Evolutionary conservation across 2,113 vertebrate genomes (phyloP).

Genomic region (Toxotes chatareus): DNA sequence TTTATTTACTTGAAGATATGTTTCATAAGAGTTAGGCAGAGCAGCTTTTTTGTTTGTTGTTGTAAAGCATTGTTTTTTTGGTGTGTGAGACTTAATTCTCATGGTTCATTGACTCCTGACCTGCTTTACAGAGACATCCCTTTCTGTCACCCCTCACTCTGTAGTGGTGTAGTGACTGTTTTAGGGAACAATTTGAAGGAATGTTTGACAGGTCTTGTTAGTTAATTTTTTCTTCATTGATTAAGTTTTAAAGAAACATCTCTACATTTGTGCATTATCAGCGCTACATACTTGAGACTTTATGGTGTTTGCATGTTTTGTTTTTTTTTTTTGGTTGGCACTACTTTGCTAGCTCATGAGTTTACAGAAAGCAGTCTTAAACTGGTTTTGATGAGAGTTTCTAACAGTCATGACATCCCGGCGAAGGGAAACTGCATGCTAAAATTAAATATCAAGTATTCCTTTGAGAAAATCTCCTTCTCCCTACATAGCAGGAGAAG

Average conservation of each 20-base stretch:
- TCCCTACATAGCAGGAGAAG: constrained; percentile 1
- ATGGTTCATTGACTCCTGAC: not conserved
- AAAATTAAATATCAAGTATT: constrained; percentile 58
- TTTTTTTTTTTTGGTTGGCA: constrained; percentile 12
- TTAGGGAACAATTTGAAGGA: constrained; percentile 13
- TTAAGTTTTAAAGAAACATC: not conserved
- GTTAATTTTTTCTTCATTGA: not conserved
- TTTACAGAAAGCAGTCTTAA: constrained; percentile 7
- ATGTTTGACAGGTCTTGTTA: constrained; percentile 18
- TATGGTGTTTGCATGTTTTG: constrained; percentile 12
- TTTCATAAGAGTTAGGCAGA: not conserved
- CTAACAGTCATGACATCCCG: constrained; percentile 8
- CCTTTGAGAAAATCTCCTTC: constrained; percentile 37
- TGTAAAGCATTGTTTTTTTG: not conserved
- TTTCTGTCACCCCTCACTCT: not conserved
- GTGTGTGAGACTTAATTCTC: not conserved
- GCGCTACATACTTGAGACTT: constrained; percentile 22
- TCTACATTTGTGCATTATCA: constrained; percentile 30
- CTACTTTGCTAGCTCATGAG: constrained; percentile 19
- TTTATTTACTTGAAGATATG: constrained; percentile 1
- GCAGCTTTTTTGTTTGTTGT: constrained; percentile 1
- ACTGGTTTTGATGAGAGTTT: constrained; percentile 20
- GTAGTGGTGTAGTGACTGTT: constrained; percentile 13
- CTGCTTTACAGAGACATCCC: not conserved
- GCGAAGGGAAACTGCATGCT: constrained; percentile 40